Evolutionary conservation across 2,888 invertebrate genomes (phyloP), one percentile per base, ranked within the genome.

Genomic region (Arrhopalites spinosus): DNA sequence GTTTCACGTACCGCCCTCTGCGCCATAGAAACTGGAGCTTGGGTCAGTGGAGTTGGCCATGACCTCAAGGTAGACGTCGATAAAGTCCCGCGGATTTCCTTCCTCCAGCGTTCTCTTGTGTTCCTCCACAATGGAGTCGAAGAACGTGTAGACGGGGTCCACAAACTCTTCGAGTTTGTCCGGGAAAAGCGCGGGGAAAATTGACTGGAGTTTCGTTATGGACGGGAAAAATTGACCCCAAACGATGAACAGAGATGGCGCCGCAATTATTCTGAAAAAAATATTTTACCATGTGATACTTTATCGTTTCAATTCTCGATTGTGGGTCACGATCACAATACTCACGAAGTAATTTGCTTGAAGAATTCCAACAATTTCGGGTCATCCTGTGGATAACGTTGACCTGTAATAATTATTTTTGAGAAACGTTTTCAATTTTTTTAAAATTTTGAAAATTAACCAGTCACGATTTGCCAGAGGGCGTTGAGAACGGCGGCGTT

Each of bases 331-430:
- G 36, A 11, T 36, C 36, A n/a, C n/a, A 23, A n/a, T 70, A 70
- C 70, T 70, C 47, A n/a, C n/a, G n/a, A n/a, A n/a, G 23, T 25
- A 23, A 53, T 70, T 23, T 2, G 1, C 13, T 30, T n/a, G 30
- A 70, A 70, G 2, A 70, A 47, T 25, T 56, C 70, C 2, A 27
- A 13, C 2, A 70, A 30, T 30, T n/a, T 53, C 15, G 56, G 70
- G 15, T 70, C 70, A 30, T 70, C 70, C 29, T 70, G 70, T 11
- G 15, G 3, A 27, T 56, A 70, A 3, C 70, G 56, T 25, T 56
- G 3, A 11, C 36, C 36, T 36, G 36, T n/a, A n/a, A n/a, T n/a
- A n/a, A n/a, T n/a, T n/a, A n/a, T n/a, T n/a, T n/a, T n/a, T n/a
- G n/a, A n/a, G n/a, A 36, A 36, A 3, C 11, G 36, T 3, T 3